Evolutionary conservation across 2,888 invertebrate genomes (phyloP), one percentile per base, ranked within the genome.

Genomic region (Callinectes sapidus): DNA sequence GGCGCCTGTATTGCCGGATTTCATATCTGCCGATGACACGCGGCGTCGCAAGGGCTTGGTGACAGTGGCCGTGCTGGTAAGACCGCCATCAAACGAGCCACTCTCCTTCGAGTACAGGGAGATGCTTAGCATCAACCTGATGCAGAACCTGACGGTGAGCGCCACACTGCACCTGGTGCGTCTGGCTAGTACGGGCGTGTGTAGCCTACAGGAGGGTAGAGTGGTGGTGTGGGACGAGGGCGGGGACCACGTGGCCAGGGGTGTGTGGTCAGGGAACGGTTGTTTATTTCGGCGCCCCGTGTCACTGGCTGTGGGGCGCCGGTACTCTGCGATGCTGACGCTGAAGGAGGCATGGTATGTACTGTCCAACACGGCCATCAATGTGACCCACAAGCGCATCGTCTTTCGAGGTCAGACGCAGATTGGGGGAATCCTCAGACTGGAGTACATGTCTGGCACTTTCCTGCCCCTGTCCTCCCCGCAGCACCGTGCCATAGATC

Each of bases 251-350:
- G 81, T 81, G 35, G 81, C 81, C 81, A 81, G 23, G 81, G 81
- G 81, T 32, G 81, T 81, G 35, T 81, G 81, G 81, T 13, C 35
- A n/a, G 81, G 81, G 14, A 81, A 81, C 81, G 35, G 81, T 32
- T 32, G 32, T 8, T 14, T 81, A 35, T 81, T 81, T 32, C 32
- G 35, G 35, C 81, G 81, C 32, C 81, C 81, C 35, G 32, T 81
- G 35, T 32, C 35, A 10, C 81, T 81, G 81, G 13, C 32, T 14
- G 32, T 16, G 32, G 35, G 81, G 14, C 81, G 35, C 1, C 81
- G 81, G 32, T 81, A 81, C 81, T 81, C 35, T 14, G 35, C 23
- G 35, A 16, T 35, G 81, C 35, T 81, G 35, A 35, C 35, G 32
- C 8, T 81, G 81, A 10, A 10, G 81, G 81, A 32, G 81, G 81